Conservation (phyloP, 37 sponge, comb jelly and placozoan species). For the Ephydatia muelleri region DNA sequence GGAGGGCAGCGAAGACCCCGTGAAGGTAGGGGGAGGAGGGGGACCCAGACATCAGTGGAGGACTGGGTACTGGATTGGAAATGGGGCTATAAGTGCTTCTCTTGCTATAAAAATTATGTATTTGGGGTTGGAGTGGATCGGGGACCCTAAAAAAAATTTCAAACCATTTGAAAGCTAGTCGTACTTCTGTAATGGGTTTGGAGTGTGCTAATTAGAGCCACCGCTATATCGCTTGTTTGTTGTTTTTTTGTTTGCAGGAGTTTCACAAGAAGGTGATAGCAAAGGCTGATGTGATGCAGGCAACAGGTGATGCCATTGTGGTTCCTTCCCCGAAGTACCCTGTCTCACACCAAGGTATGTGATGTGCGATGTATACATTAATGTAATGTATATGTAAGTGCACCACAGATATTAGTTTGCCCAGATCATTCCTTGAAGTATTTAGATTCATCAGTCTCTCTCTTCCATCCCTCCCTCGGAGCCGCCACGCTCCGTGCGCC, state of each 20-base stretch:
- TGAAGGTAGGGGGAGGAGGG: slow-evolving; percentile 21
- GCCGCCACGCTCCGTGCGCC: no score
- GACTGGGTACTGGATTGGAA: slow-evolving; percentile 11
- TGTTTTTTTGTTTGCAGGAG: slow-evolving; percentile 32
- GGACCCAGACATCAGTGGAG: slow-evolving; percentile 17
- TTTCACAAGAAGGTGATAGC: slow-evolving; percentile 82
- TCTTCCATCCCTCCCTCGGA: no score
- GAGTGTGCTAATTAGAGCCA: neutral
- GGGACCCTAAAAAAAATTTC: no score
- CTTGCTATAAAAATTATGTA: neutral
- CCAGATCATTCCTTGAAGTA: no score
- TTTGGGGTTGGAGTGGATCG: no score
- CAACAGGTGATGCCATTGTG: slow-evolving; percentile 94
- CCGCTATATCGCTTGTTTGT: neutral
- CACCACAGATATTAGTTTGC: no score
- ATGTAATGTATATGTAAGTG: no score
- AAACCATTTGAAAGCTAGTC: no score
- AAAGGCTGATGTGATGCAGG: slow-evolving; percentile 92
- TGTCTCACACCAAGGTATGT: slow-evolving; percentile 91
- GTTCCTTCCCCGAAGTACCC: slow-evolving; percentile 84
- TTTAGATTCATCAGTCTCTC: no score
- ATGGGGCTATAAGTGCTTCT: neutral
- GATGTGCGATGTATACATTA: no score
- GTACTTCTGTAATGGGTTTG: neutral
- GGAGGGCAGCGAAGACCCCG: slow-evolving; percentile 43